Evolutionary conservation across 2,797 vertebrate genomes (phyloP), one percentile per base, ranked within the genome.

Genomic region (Sebastes trivittatus): DNA sequence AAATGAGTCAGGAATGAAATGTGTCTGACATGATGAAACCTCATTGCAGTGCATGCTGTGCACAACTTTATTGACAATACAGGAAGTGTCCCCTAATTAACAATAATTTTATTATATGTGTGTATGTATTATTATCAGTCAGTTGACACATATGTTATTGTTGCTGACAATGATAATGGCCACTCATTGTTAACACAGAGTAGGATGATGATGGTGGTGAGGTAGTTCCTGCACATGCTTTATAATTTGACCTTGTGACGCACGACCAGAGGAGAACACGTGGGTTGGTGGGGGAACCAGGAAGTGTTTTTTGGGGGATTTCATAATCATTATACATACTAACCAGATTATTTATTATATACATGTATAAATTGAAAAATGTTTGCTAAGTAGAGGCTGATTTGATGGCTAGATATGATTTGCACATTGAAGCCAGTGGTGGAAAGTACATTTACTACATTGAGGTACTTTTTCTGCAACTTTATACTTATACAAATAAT

Each of bases 161-260:
- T 9, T 3, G 3, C 13, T 16, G 27, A 6, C 46, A 1, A 1
- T 14, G 6, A 36, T 16, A 61, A 18, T 46, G 8, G 30, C 42
- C 29, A 14, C 2, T 54, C 46, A 25, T 32, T 56, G n/a, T 23
- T 9, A 10, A 16, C 8, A 11, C 25, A 9, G 64, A 27, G 42
- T 25, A 11, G 11, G 36, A 14, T 14, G 30, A 70, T 16, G 11
- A 5, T 16, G 81, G 86, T 85, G 84, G 56, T 52, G 76, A 46
- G 32, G 46, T 68, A 56, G 78, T 88, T 22, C n/a, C 74, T 80
- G 88, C 91, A 82, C 92, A 84, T 86, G 90, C 85, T 85, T 56
- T 72, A 49, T 83, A 34, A 20, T 92, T 87, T 96, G 95, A 96
- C 96, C 96, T 96, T 96, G 96, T 96, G 94, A 94, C 87, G 93